Conservation (phyloP, 2,113 vertebrate species). For the Crocuta crocuta region DNA sequence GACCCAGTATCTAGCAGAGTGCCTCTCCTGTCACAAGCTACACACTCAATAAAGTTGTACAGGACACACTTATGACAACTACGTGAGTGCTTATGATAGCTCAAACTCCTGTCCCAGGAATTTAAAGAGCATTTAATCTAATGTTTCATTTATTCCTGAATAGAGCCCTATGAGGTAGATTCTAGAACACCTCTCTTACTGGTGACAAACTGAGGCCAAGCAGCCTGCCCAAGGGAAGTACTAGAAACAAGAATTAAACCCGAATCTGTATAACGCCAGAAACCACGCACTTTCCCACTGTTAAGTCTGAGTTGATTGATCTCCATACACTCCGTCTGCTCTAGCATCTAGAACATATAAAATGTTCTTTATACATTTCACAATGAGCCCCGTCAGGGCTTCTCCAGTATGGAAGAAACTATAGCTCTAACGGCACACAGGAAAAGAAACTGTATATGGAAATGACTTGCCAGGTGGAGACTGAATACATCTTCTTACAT, state of each 20-base stretch:
- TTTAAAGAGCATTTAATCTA: not conserved
- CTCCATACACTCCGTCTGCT: not conserved
- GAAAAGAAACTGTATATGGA: conserved; percentile 51
- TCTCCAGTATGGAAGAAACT: not conserved
- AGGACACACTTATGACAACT: not conserved
- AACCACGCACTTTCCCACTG: not conserved
- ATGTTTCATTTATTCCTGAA: not conserved
- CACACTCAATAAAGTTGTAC: not conserved
- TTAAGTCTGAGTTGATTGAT: not conserved
- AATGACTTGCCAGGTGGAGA: conserved; percentile 43
- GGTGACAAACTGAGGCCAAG: not conserved
- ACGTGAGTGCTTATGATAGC: not conserved
- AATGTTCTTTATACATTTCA: not conserved
- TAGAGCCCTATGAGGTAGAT: not conserved
- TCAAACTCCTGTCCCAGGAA: not conserved
- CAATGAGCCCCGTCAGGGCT: not conserved
- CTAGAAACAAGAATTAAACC: not conserved
- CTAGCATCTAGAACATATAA: too few relatives aligned
- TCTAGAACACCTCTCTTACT: not conserved
- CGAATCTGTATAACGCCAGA: not conserved
- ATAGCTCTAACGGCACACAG: not conserved
- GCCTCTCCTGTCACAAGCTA: not conserved
- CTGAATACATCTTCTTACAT: conserved; percentile 59
- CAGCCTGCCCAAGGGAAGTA: not conserved
- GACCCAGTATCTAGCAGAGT: not conserved